Evolutionary conservation across 2,888 invertebrate genomes (phyloP).

Genomic region (Rosalia funebris): DNA sequence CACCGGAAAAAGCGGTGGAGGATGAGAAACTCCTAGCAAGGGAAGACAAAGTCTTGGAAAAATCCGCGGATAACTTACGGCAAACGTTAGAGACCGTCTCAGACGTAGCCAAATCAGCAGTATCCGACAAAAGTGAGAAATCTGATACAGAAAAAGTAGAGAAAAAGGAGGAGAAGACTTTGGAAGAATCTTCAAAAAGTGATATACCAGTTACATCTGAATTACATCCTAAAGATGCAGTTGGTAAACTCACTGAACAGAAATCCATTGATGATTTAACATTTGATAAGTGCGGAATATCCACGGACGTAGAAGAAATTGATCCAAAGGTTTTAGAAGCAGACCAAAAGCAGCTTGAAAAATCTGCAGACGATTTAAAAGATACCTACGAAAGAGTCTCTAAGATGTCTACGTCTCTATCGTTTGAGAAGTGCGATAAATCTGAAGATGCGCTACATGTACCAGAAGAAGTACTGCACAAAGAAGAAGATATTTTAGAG

Average conservation of each 20-base stretch:
- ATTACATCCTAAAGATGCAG: no score
- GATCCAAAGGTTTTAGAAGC: conserved; percentile 3
- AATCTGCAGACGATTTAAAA: conserved; percentile 24
- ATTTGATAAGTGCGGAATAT: conserved; percentile 10
- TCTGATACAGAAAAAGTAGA: not conserved
- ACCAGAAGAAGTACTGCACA: no score
- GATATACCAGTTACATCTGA: no score
- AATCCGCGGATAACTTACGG: conserved; percentile 26
- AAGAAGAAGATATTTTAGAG: not conserved
- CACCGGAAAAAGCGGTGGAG: conserved; percentile 20
- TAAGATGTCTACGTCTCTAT: conserved; percentile 26
- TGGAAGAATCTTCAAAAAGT: not conserved
- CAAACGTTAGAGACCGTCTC: conserved; percentile 28
- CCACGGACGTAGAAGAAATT: not conserved
- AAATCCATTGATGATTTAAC: not conserved
- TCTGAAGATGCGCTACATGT: no score
- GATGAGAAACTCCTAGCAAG: conserved; percentile 38
- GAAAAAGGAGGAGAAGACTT: not conserved
- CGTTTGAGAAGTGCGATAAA: conserved; percentile 34
- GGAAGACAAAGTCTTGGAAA: conserved; percentile 35
- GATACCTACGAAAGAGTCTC: conserved; percentile 28
- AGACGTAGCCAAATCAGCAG: conserved; percentile 36
- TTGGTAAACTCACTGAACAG: not conserved
- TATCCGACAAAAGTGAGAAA: conserved; percentile 23
- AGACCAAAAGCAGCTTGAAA: conserved; percentile 15